Evolutionary conservation across 2,113 vertebrate species (phyloP).

Genomic region (Rutilus rutilus): DNA sequence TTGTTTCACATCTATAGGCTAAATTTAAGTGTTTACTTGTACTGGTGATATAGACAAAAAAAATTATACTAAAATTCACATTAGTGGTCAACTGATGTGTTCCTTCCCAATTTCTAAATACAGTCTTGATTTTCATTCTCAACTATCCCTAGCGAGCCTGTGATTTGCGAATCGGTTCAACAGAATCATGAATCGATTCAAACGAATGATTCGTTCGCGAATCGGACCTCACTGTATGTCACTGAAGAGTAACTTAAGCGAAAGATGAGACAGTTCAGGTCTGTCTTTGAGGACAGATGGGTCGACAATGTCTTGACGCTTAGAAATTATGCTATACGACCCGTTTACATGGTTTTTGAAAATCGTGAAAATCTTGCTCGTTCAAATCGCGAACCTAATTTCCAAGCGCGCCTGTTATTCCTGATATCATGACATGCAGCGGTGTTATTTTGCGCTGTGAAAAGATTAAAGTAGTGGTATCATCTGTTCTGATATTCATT

Average conservation of each 20-base stretch:
- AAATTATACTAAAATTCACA: no score
- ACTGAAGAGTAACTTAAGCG: neutral
- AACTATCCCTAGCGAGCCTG: neutral
- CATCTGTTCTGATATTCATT: neutral
- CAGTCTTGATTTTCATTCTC: no score
- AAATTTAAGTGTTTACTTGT: no score
- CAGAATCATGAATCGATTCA: neutral
- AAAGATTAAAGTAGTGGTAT: neutral
- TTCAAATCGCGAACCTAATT: conserved; percentile 54
- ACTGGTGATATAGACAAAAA: no score
- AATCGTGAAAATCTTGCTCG: no score
- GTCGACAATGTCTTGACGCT: neutral
- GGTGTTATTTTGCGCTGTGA: neutral
- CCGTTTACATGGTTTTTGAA: neutral
- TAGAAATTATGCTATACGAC: neutral
- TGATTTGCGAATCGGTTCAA: neutral
- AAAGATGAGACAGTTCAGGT: neutral
- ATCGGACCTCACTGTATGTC: neutral
- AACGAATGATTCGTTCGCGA: neutral
- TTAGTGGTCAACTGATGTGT: no score
- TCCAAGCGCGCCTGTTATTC: conserved; percentile 62
- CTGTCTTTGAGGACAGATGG: neutral
- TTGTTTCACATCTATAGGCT: neutral
- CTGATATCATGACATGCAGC: conserved; percentile 19
- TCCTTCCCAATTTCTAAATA: no score